These are phyloP conservation scores for Heliconius aoede DNA, from an alignment of 2,888 invertebrate species.

Conservation along the genomic window DNA sequence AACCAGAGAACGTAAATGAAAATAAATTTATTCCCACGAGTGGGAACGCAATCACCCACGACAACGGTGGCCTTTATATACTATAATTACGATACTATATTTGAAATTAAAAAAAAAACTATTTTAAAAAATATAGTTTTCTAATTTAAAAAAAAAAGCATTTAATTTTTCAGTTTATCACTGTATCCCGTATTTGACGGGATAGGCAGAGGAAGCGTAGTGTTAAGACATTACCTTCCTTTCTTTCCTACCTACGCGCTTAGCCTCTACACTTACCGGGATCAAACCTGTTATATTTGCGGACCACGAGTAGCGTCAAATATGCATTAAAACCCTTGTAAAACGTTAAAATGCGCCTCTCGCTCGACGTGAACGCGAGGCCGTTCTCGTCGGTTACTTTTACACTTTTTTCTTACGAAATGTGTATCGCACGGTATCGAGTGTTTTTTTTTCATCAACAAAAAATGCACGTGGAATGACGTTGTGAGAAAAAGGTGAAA, in stretches of 20 bases:
- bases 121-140: too few relatives aligned
- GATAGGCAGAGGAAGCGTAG: neutral
- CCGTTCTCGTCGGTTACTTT: constrained; percentile 54
- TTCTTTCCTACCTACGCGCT: neutral
- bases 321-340: neutral
- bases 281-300: neutral
- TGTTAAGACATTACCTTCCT: neutral
- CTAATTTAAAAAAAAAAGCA: too few relatives aligned
- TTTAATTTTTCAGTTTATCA: neutral
- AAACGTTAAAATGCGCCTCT: constrained; percentile 20
- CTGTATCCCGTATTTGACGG: neutral
- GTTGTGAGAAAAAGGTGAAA: constrained; percentile 37
- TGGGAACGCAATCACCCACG: too few relatives aligned
- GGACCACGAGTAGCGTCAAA: neutral
- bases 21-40: too few relatives aligned
- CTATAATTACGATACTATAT: too few relatives aligned
- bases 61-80: too few relatives aligned
- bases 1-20: too few relatives aligned
- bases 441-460: constrained; percentile 61
- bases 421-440: constrained; percentile 74
- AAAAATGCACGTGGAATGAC: constrained; percentile 35
- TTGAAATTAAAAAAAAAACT: too few relatives aligned
- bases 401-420: constrained; percentile 60
- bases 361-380: constrained; percentile 67
- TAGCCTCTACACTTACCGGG: neutral